phyloP scores from a whole-genome alignment of 2,113 vertebrate genomes.

The Passer montanus region DNA sequence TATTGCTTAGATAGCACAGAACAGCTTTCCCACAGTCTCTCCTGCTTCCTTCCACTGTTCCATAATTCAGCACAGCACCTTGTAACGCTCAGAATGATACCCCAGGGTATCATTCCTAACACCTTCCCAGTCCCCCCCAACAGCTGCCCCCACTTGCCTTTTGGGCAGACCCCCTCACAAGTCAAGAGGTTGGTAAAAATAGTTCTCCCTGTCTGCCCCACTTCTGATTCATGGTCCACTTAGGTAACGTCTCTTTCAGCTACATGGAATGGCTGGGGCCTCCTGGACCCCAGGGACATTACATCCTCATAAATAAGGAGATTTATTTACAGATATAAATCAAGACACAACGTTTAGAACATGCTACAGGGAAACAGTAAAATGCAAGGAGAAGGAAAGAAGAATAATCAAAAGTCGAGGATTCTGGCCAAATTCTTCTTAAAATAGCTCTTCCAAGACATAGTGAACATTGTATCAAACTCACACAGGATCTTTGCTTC shows the following conservation, averaged over 20 bases:
- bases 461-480: conserved; percentile 68
- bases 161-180: conserved; percentile 28
- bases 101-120: not conserved
- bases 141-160: not conserved
- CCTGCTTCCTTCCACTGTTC: not conserved
- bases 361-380: conserved; percentile 63
- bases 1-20: not conserved
- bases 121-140: not conserved
- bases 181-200: conserved; percentile 45
- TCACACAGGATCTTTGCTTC: conserved; percentile 53
- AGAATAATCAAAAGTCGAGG: conserved; percentile 57
- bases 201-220: conserved; percentile 51
- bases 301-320: conserved; percentile 69
- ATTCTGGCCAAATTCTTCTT: conserved; percentile 68
- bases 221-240: conserved; percentile 72
- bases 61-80: not conserved
- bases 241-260: conserved; percentile 74
- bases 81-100: not conserved
- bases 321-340: conserved; percentile 75
- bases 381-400: conserved; percentile 57
- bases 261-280: conserved; percentile 61
- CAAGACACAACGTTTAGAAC: conserved; percentile 60
- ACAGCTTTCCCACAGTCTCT: not conserved
- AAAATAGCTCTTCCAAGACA: conserved; percentile 74
- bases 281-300: conserved; percentile 63